Percentiles rank a stretch among this genome's conserved stretches.
These are phyloP conservation scores for Arremon brunneinucha DNA, from an alignment of 2,797 vertebrate genomes.

Conservation along the genomic window DNA sequence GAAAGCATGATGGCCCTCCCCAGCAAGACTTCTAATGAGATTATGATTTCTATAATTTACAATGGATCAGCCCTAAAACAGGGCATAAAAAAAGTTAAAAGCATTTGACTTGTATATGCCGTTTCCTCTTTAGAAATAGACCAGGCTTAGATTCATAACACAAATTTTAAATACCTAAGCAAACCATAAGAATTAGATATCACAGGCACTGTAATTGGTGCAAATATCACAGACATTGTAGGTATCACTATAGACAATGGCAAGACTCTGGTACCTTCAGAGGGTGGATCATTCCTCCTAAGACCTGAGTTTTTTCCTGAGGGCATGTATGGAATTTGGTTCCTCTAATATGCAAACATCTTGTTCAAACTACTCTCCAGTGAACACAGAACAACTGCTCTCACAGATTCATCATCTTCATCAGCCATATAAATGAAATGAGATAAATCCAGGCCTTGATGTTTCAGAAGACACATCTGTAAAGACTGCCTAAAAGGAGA, in stretches of 20 bases:
- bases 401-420: not conserved
- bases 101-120: not conserved
- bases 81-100: not conserved
- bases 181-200: not conserved
- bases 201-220: not conserved
- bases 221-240: not conserved
- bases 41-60: not conserved
- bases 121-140: not conserved
- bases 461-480: not conserved
- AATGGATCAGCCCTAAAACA: not conserved
- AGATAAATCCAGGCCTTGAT: not conserved
- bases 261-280: not conserved
- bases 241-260: not conserved
- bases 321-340: not conserved
- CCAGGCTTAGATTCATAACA: not conserved
- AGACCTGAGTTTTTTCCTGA: not conserved
- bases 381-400: not conserved
- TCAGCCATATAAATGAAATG: not conserved
- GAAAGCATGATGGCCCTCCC: not conserved
- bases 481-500: not conserved
- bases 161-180: not conserved
- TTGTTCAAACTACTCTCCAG: not conserved
- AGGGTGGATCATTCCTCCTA: not conserved
- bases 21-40: not conserved
- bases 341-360: not conserved